Evolutionary conservation across 2,888 invertebrate species (phyloP), one percentile per base, ranked within the genome.

Genomic region (Drosophila lutescens): DNA sequence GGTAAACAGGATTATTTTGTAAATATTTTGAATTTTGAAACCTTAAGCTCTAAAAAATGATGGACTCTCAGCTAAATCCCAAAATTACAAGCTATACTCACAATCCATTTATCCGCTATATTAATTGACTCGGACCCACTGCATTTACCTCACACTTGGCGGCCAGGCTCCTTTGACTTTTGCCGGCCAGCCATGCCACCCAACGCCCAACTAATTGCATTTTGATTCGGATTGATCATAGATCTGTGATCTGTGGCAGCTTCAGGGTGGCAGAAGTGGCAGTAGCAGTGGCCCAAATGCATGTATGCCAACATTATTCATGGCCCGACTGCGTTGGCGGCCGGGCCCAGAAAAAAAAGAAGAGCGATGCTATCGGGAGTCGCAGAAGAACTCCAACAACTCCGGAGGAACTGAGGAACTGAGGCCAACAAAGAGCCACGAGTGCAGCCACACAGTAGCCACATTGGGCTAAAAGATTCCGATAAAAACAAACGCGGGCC

Each of bases 391-490:
- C 44, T 26, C 26, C 46, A 26, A 44, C 13, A 23, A 26, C 26
- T 30, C 46, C 49, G 17, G 13, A 17, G 13, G 34, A 34, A 34
- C 30, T 12, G n/a, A n/a, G n/a, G n/a, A n/a, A n/a, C n/a, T n/a
- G 9, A 2, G 26, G 47, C 44, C 30, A 49, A 30, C 47, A 49
- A 32, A 49, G 17, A 7, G 32, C n/a, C 26, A 63, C 46, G 46
- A 26, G 2, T 47, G 78, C 79, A 26, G 26, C 8, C 30, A 30
- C 8, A 86, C 85, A 89, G 85, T 86, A 86, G 85, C 85, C 76
- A 56, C 88, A 74, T 82, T 89, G 62, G 80, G 86, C 78, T 76
- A 76, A 89, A 77, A 89, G 86, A 88, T 86, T 78, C 59, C 70
- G 89, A 86, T 86, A 86, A 86, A 70, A 73, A 47, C 65, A 55